Percentiles rank a stretch among this genome's conserved stretches.
Evolutionary conservation across 2,113 vertebrate genomes (phyloP).

Genomic region (Zonotrichia leucophrys): DNA sequence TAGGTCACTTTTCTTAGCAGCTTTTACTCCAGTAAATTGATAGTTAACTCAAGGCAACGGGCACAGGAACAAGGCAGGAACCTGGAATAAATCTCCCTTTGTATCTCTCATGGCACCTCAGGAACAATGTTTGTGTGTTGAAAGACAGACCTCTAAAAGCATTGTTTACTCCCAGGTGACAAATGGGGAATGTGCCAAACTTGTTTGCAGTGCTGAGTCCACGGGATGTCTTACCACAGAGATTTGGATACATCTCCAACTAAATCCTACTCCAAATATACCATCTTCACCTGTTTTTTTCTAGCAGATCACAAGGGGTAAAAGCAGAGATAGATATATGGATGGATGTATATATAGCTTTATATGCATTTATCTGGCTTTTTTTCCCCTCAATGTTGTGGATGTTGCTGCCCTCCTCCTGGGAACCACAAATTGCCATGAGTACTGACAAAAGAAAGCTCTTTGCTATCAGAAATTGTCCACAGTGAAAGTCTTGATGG

Average conservation of each 20-base stretch:
- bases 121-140: neutral
- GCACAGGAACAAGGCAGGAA: neutral
- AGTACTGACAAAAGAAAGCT: neutral
- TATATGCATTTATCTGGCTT: neutral
- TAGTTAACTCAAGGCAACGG: neutral
- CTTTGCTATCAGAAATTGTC: neutral
- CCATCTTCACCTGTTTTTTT: neutral
- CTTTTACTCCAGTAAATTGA: conserved; percentile 1
- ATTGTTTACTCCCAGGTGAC: neutral
- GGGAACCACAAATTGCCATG: neutral
- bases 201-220: neutral
- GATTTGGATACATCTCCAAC: neutral
- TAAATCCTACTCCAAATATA: neutral
- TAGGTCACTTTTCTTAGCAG: neutral
- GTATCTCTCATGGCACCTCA: neutral
- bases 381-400: rapidly evolving
- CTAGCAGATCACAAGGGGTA: neutral
- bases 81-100: neutral
- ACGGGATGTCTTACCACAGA: neutral
- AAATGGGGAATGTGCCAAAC: neutral
- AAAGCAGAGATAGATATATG: neutral
- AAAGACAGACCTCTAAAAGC: neutral
- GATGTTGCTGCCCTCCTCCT: neutral
- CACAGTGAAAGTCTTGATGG: neutral
- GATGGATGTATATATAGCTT: neutral